Evolutionary conservation across 2,113 vertebrate species (phyloP).

Genomic region (Indicator maculatus): DNA sequence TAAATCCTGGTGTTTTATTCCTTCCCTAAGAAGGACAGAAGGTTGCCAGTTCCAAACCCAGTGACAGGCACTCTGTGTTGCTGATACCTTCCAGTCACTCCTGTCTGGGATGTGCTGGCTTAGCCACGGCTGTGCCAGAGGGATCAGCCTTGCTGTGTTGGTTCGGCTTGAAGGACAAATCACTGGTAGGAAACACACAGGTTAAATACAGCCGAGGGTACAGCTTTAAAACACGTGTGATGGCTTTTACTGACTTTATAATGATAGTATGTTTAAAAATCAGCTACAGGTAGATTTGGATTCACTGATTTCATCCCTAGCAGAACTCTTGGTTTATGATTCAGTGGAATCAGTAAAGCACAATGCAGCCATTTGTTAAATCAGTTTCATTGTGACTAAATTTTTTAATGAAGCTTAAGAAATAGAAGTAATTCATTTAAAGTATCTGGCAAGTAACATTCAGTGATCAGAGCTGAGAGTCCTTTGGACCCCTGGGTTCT

Average conservation of each 20-base stretch:
- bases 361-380: not conserved
- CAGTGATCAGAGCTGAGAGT: not conserved
- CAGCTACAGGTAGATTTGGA: not conserved
- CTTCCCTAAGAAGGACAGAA: not conserved
- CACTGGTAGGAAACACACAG: not conserved
- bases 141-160: not conserved
- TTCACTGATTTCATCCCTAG: not conserved
- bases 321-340: not conserved
- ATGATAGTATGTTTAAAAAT: not conserved
- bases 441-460: not conserved
- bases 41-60: not conserved
- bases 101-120: accelerated
- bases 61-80: not conserved
- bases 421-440: not conserved
- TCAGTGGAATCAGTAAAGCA: not conserved
- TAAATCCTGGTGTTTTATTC: not conserved
- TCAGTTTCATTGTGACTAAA: not conserved
- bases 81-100: not conserved
- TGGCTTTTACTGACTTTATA: not conserved
- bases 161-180: not conserved
- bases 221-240: not conserved
- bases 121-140: not conserved
- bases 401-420: not conserved
- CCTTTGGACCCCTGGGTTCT: not conserved
- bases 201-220: not conserved